Evolutionary conservation across 2,797 vertebrate genomes (phyloP).

Genomic region (Eulemur mongoz): DNA sequence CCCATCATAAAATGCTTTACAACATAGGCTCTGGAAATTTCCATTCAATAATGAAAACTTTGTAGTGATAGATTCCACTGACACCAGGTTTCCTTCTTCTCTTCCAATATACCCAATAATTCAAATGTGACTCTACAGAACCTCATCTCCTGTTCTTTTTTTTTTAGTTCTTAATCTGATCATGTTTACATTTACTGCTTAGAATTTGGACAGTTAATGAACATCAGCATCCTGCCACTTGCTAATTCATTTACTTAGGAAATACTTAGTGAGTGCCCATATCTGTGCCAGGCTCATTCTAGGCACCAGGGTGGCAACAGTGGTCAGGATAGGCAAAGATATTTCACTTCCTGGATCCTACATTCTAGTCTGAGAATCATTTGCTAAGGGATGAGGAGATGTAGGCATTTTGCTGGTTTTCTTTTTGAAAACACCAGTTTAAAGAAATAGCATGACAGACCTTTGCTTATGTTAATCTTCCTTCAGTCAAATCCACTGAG

Average conservation of each 20-base stretch:
- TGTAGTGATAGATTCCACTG: neutral
- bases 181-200: neutral
- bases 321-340: neutral
- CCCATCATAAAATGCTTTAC: slow-evolving; percentile 25
- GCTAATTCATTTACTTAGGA: neutral
- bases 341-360: neutral
- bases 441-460: neutral
- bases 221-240: fast-evolving
- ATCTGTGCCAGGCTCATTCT: neutral
- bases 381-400: slow-evolving; percentile 28
- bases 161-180: neutral
- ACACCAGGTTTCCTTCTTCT: neutral
- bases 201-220: slow-evolving; percentile 30
- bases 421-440: slow-evolving; percentile 16
- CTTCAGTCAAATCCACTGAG: neutral
- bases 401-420: neutral
- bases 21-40: slow-evolving; percentile 23
- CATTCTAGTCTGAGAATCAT: neutral
- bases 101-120: neutral
- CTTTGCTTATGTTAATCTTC: slow-evolving; percentile 48
- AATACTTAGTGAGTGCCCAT: neutral
- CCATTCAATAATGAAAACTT: neutral
- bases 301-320: neutral
- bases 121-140: neutral
- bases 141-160: neutral